These are phyloP conservation scores for Julus scanicus DNA, from an alignment of 2,888 invertebrate genomes.

Conservation along the genomic window DNA sequence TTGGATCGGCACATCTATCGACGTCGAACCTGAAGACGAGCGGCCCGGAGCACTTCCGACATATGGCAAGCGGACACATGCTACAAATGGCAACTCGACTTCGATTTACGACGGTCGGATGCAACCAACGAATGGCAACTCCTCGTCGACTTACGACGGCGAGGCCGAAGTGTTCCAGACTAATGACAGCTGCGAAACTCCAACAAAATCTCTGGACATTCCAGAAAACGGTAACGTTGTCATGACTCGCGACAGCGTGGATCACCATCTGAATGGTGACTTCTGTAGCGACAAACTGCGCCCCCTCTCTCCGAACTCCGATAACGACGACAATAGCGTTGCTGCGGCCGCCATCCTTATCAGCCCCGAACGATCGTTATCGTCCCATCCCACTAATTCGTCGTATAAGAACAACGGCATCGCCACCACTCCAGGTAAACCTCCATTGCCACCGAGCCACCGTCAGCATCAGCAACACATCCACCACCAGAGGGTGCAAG, in stretches of 20 bases:
- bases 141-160: too few species aligned
- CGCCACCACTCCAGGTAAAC: slow-evolving; percentile 54
- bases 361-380: background rate
- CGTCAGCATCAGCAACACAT: background rate
- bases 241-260: background rate
- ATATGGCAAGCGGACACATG: too few species aligned
- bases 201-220: too few species aligned
- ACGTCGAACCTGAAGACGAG: slow-evolving; percentile 10
- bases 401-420: background rate
- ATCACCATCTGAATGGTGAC: background rate
- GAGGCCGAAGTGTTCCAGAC: too few species aligned
- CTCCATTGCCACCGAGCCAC: slow-evolving; percentile 58
- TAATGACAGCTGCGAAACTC: too few species aligned
- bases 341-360: background rate
- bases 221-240: background rate
- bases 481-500: slow-evolving; percentile 59
- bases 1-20: background rate
- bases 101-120: too few species aligned
- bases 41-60: background rate
- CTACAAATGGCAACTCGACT: too few species aligned
- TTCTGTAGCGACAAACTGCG: background rate
- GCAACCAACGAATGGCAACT: too few species aligned
- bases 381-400: background rate
- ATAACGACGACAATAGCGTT: background rate
- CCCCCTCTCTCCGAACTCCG: background rate